Base-by-base conservation (phyloP, 2,797 vertebrate species). In the Macroramphosus scolopax region DNA sequence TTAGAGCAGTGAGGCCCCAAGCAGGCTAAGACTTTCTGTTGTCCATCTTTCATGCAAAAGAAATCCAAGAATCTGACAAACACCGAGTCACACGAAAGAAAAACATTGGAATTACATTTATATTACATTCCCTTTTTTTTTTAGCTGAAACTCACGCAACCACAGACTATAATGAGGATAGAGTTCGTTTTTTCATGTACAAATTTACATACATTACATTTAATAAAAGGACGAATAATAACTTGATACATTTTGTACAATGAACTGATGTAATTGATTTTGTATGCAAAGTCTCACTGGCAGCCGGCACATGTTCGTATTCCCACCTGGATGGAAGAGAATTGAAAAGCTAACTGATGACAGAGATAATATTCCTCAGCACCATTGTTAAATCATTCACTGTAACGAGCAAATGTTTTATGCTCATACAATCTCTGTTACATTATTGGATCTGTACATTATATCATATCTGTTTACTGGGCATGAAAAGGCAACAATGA, bases 1-100 rank as follows among this genome's bases (percentile, higher is more conserved):
- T 78, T 56, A 67, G 44, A 61, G 42, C 48, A 46, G 42, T 20
- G 29, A 56, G 40, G 35, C 17, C 30, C 25, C 51, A 47, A 72
- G 33, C 28, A 54, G 30, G 9, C 38, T 44, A 65, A 64, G 48
- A 51, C 46, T 30, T 18, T 37, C 41, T 55, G 57, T 17, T 49
- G 51, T 67, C 55, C 54, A 51, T 67, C 37, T 66, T 50, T 33
- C 22, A 54, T 31, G 37, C 22, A 54, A 52, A 68, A 39, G 16
- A 57, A 15, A 50, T 63, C 15, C 26, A 38, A 18, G 15, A 63
- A 13, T 34, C 11, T 49, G 25, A 46, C 6, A 18, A 18, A 22
- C 20, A 20, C 12, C 4, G 7, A 2, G 42, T 51, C 25, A 4
- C 8, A 20, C 6, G 29, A 18, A 40, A 16, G 8, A 48, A 13